Conservation (phyloP, 2,113 vertebrate species). For the Recurvirostra avosetta region DNA sequence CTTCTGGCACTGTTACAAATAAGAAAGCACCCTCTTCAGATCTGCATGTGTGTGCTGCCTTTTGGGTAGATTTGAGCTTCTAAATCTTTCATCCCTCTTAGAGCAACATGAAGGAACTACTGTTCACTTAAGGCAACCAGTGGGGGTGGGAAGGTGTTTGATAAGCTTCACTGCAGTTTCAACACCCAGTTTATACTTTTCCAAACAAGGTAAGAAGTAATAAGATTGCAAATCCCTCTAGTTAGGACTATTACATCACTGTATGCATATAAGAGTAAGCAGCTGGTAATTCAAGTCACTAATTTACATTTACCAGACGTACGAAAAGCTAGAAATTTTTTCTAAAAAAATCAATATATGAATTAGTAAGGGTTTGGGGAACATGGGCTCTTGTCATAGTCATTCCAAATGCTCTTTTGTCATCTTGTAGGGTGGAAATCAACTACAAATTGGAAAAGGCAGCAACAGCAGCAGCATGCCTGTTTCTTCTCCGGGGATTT, state of each 20-base stretch:
- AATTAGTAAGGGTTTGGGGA: conserved; percentile 6
- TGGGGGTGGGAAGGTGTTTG: background rate
- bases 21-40: conserved; percentile 18
- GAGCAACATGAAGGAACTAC: background rate
- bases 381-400: background rate
- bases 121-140: background rate
- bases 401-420: background rate
- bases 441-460: background rate
- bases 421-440: conserved; percentile 3
- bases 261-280: background rate
- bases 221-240: background rate
- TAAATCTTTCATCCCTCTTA: conserved; percentile 1
- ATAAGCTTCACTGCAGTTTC: background rate
- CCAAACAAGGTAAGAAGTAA: conserved; percentile 15
- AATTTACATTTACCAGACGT: conserved; percentile 17
- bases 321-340: background rate
- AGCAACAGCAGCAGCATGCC: background rate
- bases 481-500: background rate
- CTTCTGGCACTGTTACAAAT: conserved; percentile 23
- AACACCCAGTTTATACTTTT: background rate
- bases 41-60: background rate
- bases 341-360: background rate
- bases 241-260: background rate
- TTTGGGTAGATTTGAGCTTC: background rate
- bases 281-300: background rate